phyloP scores from a whole-genome alignment of 2,797 vertebrate genomes.

The Poeciliopsis presidionis region DNA sequence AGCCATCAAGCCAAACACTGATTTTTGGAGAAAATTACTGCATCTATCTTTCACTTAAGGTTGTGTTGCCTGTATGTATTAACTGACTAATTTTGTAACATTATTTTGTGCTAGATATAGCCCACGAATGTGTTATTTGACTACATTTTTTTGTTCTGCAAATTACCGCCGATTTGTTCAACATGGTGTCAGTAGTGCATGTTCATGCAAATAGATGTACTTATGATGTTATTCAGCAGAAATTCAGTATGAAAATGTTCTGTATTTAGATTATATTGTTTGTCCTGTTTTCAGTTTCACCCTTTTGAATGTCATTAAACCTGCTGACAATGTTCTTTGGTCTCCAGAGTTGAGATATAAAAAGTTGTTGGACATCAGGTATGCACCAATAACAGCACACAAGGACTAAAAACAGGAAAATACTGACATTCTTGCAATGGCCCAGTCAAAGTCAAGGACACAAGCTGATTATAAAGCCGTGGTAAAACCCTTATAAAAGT shows the following conservation, averaged over 20 bases:
- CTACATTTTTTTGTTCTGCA: not conserved
- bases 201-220: not conserved
- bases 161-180: not conserved
- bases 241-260: not conserved
- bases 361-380: not conserved
- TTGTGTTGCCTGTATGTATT: not conserved
- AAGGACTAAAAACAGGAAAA: not conserved
- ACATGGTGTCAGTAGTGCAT: not conserved
- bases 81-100: not conserved
- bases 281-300: not conserved
- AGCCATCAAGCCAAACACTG: not conserved
- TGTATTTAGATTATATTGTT: not conserved
- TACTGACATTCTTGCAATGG: not conserved
- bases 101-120: not conserved
- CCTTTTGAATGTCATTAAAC: not conserved
- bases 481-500: not conserved
- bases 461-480: not conserved
- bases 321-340: not conserved
- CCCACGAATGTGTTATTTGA: not conserved
- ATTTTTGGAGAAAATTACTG: not conserved
- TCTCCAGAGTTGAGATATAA: too few species aligned
- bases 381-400: not conserved
- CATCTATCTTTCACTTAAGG: not conserved
- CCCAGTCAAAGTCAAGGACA: not conserved
- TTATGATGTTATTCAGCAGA: not conserved